A percentile compares a stretch with the other conserved stretches of the same genome.
Evolutionary conservation across 2,113 vertebrate species (phyloP).

Genomic region (Pollimyrus isidori): DNA sequence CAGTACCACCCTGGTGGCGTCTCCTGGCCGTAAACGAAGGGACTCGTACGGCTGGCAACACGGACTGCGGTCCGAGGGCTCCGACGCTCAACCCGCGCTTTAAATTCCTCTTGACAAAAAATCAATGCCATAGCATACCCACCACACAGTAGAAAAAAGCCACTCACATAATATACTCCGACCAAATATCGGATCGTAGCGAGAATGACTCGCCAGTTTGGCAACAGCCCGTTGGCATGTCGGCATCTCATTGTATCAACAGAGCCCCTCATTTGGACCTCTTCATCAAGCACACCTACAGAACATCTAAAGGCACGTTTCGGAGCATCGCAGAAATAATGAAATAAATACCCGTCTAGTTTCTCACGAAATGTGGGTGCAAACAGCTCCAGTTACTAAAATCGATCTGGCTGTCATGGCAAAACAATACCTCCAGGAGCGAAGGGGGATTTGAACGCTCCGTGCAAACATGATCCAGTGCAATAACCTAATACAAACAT

Average conservation of each 20-base stretch:
- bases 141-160: neutral
- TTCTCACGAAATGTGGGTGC: neutral
- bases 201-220: neutral
- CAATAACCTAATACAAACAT: neutral
- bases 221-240: neutral
- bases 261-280: neutral
- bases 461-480: neutral
- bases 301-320: neutral
- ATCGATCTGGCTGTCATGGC: neutral
- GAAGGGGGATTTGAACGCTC: neutral
- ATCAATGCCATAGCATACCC: neutral
- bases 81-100: neutral
- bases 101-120: neutral
- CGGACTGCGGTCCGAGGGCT: neutral
- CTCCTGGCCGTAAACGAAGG: neutral
- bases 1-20: neutral
- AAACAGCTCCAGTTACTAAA: neutral
- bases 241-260: neutral
- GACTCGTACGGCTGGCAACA: neutral
- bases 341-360: neutral
- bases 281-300: neutral
- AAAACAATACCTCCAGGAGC: neutral
- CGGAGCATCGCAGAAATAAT: neutral
- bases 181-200: neutral
- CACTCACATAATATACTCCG: neutral